Evolutionary conservation across 1,140 invertebrate species (phyloP).

Genomic region (Brachionus sp.): DNA sequence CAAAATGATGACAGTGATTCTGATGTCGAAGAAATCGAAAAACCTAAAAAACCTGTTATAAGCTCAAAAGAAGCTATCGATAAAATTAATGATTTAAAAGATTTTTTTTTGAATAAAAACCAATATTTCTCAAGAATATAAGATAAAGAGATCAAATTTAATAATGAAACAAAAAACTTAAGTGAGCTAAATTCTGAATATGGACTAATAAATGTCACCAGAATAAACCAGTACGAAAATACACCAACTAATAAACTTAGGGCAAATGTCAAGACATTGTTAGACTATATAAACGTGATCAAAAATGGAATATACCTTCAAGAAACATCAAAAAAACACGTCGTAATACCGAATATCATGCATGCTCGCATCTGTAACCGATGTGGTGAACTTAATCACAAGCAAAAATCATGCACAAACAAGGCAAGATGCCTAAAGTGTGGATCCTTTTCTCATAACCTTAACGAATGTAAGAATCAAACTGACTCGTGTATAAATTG

Average conservation of each 20-base stretch:
- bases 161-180: neutral
- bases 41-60: neutral
- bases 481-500: neutral
- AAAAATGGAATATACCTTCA: neutral
- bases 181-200: neutral
- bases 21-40: neutral
- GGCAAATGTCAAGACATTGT: neutral
- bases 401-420: neutral
- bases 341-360: neutral
- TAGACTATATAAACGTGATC: neutral
- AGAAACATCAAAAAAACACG: conserved; percentile 1
- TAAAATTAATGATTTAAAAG: neutral
- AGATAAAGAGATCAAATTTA: neutral
- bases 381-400: conserved; percentile 12
- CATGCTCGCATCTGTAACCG: neutral
- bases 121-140: too few species aligned
- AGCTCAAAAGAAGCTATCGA: neutral
- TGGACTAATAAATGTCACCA: neutral
- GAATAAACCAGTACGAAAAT: neutral
- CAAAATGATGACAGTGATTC: neutral
- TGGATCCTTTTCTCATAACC: neutral
- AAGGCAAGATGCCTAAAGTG: neutral
- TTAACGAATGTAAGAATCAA: conserved; percentile 4
- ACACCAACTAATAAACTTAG: neutral
- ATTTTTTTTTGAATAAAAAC: neutral